These are phyloP conservation scores for Athene noctua DNA, from an alignment of 2,113 vertebrate species.

Conservation along the genomic window DNA sequence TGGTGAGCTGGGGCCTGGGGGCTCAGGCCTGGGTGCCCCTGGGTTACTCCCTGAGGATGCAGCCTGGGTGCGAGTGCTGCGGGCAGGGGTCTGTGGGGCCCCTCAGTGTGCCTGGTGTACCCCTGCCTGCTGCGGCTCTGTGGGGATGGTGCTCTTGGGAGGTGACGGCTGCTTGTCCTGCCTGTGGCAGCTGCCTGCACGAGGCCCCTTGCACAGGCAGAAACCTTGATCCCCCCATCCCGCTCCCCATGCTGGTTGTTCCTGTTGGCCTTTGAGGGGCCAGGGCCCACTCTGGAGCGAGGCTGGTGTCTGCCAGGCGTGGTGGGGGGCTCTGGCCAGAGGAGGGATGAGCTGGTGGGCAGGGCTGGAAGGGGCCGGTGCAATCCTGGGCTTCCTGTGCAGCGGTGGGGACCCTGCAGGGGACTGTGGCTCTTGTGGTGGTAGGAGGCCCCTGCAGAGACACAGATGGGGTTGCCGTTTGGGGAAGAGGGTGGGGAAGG, in stretches of 20 bases:
- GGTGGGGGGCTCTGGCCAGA: background rate
- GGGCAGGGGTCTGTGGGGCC: background rate
- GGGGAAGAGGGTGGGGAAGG: background rate
- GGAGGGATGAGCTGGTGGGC: background rate
- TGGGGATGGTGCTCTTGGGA: background rate
- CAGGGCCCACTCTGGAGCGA: background rate
- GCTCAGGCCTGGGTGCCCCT: background rate
- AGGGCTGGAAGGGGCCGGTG: background rate
- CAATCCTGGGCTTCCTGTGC: background rate
- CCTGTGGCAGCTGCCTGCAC: background rate
- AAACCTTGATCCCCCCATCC: background rate
- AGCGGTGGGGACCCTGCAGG: background rate
- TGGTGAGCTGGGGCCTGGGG: background rate
- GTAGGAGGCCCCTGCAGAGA: background rate
- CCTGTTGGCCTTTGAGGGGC: rapidly evolving
- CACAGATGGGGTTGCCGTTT: rapidly evolving
- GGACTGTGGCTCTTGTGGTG: rapidly evolving
- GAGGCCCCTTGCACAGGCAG: background rate
- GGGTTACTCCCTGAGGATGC: background rate
- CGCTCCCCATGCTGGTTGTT: background rate
- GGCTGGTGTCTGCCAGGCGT: background rate
- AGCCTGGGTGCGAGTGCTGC: background rate
- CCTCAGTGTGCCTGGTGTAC: rapidly evolving
- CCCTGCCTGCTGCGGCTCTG: background rate
- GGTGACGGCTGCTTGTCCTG: rapidly evolving